Percentiles rank a stretch among this genome's conserved stretches.
These are phyloP conservation scores for Athene noctua DNA, from an alignment of 2,113 vertebrate genomes.

Conservation along the genomic window DNA sequence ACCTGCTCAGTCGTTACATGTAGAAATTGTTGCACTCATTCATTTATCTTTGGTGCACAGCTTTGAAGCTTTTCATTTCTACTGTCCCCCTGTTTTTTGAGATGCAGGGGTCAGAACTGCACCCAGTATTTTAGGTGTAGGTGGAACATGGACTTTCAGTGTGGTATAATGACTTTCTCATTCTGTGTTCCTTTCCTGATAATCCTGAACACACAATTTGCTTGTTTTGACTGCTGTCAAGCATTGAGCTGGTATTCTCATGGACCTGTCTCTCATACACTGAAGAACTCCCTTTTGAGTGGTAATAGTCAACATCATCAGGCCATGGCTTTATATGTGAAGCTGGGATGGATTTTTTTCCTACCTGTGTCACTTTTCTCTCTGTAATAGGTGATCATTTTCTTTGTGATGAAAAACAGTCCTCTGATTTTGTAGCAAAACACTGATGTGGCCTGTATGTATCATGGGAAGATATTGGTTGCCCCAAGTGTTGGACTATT, in stretches of 20 bases:
- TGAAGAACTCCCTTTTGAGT: neutral
- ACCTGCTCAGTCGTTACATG: neutral
- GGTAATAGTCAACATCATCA: neutral
- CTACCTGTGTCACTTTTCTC: constrained; percentile 6
- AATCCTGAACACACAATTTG: neutral
- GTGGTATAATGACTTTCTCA: neutral
- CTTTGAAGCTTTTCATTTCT: neutral
- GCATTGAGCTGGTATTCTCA: neutral
- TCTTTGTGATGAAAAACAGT: constrained; percentile 41
- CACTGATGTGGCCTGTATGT: constrained; percentile 18
- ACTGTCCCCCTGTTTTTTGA: neutral
- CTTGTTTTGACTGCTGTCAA: neutral
- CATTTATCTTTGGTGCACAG: neutral
- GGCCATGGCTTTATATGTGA: neutral
- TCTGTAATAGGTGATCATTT: constrained; percentile 50
- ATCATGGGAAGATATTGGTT: constrained; percentile 13
- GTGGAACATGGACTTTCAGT: neutral
- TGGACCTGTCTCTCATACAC: neutral
- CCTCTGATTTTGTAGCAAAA: constrained; percentile 36
- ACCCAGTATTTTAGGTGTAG: neutral
- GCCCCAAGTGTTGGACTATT: neutral
- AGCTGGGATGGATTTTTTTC: constrained; percentile 9
- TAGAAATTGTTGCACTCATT: neutral
- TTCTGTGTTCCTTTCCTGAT: neutral
- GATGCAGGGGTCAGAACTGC: neutral